Evolutionary conservation across 2,113 vertebrate species (phyloP).

Genomic region (Scomber scombrus): DNA sequence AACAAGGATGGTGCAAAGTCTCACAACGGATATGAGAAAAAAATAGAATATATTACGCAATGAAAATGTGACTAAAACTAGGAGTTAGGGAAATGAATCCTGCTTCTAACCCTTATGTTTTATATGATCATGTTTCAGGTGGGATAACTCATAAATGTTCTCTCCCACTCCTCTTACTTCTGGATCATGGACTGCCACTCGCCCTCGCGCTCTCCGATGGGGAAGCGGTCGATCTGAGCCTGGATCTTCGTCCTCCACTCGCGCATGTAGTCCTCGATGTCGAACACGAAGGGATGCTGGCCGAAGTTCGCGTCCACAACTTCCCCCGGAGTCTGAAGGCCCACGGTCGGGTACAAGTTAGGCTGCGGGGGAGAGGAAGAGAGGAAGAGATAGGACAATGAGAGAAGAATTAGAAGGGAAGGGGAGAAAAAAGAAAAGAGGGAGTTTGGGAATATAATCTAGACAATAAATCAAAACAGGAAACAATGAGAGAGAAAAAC

Average conservation of each 20-base stretch:
- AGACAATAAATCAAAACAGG: conserved; percentile 46
- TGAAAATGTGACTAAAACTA: too few relatives aligned
- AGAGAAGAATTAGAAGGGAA: background rate
- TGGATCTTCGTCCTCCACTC: conserved; percentile 99
- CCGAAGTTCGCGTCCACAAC: conserved; percentile 99
- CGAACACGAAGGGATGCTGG: conserved; percentile 97
- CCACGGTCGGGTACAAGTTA: conserved; percentile 98
- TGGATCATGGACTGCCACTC: conserved; percentile 99
- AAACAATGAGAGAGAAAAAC: conserved; percentile 36
- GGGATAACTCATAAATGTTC: background rate
- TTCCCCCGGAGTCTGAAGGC: conserved; percentile 97
- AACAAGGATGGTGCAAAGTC: background rate
- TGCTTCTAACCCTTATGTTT: background rate
- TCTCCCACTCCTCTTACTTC: conserved; percentile 86
- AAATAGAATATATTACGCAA: too few relatives aligned
- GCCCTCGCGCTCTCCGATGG: conserved; percentile 94
- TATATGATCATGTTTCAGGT: background rate
- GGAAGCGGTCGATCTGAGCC: conserved; percentile 95
- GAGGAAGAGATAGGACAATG: background rate
- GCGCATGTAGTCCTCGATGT: conserved; percentile 98
- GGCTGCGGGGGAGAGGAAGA: conserved; percentile 84
- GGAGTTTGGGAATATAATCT: conserved; percentile 35
- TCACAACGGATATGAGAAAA: too few relatives aligned
- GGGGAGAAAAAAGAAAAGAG: conserved; percentile 5
- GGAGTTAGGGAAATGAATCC: too few relatives aligned